Base-by-base conservation (phyloP, 2,797 vertebrate species). In the Oreonectes daqikongensis region DNA sequence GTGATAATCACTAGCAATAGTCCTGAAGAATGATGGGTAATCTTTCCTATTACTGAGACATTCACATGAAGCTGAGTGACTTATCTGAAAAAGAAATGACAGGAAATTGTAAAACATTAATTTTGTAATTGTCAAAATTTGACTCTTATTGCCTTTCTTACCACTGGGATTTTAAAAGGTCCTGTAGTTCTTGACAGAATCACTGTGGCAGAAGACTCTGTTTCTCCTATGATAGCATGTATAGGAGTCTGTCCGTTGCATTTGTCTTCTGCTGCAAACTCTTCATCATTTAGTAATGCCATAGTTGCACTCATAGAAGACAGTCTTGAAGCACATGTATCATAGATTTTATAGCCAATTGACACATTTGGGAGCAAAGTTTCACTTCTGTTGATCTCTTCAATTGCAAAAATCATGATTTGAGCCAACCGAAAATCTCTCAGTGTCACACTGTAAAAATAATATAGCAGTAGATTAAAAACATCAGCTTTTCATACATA, bases 1-100 rank as follows among this genome's bases (percentile, higher is more conserved):
- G 82, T 92, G 84, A 32, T 87, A 86, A 70, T 94, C 93, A 28
- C 92, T 93, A 11, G 91, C 89, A 72, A 93, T 91, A 14, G 92
- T 93, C 74, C 90, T 81, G 74, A 92, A 92, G 72, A 93, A 93
- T 38, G 86, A 89, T 0, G 90, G 89, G 40, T 85, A 50, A 93
- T n/a, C n/a, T n/a, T n/a, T n/a, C n/a, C n/a, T n/a, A n/a, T n/a
- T n/a, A n/a, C n/a, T n/a, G n/a, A n/a, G 80, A 82, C 92, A 92
- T 75, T 92, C 89, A 77, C 91, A 92, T 6, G 90, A 91, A 18
- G 92, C 87, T 48, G 89, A 87, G 55, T 91, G 91, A 74, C 92
- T 93, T 77, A 92, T 90, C 92, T 93, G 35, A 44, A 82, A 15
- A 82, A 22, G 71, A 1, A 80, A 32, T 69, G 3, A 46, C 0